Evolutionary conservation across 1,140 invertebrate species (phyloP).

Genomic region (Chelonus insularis): DNA sequence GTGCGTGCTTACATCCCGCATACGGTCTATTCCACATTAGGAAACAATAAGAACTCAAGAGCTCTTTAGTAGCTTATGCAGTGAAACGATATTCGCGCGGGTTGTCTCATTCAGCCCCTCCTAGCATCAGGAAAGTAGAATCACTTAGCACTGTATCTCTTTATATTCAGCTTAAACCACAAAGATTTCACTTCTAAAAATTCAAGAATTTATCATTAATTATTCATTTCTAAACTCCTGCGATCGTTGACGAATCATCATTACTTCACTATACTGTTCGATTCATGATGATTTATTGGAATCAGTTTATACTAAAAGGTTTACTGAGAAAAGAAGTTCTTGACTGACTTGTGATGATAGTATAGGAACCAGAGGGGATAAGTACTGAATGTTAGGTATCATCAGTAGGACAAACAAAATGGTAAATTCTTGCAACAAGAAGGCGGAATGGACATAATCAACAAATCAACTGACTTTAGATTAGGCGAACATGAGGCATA

Average conservation of each 20-base stretch:
- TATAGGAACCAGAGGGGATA: background rate
- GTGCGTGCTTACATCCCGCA: slow-evolving; percentile 49
- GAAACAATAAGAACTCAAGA: slow-evolving; percentile 30
- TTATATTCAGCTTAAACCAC: too few relatives aligned
- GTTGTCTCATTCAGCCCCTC: slow-evolving; percentile 59
- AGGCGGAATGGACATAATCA: slow-evolving; percentile 60
- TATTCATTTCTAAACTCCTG: too few relatives aligned
- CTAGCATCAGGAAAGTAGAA: slow-evolving; percentile 47
- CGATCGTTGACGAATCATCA: too few relatives aligned
- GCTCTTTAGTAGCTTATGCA: slow-evolving; percentile 48
- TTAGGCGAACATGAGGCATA: slow-evolving; percentile 38
- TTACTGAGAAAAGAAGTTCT: too few relatives aligned
- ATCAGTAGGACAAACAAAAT: slow-evolving; percentile 15
- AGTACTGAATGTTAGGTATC: slow-evolving; percentile 24
- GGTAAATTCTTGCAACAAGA: slow-evolving; percentile 38
- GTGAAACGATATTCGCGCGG: slow-evolving; percentile 54
- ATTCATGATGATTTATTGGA: too few relatives aligned
- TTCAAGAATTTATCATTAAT: too few relatives aligned
- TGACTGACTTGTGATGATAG: background rate
- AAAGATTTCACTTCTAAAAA: too few relatives aligned
- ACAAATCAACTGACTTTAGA: slow-evolving; percentile 56
- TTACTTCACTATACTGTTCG: too few relatives aligned
- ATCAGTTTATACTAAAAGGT: too few relatives aligned
- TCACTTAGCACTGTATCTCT: too few relatives aligned
- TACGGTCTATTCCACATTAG: slow-evolving; percentile 37